These are phyloP conservation scores for Craseonycteris thonglongyai DNA, from an alignment of 2,113 vertebrate genomes.

Conservation along the genomic window DNA sequence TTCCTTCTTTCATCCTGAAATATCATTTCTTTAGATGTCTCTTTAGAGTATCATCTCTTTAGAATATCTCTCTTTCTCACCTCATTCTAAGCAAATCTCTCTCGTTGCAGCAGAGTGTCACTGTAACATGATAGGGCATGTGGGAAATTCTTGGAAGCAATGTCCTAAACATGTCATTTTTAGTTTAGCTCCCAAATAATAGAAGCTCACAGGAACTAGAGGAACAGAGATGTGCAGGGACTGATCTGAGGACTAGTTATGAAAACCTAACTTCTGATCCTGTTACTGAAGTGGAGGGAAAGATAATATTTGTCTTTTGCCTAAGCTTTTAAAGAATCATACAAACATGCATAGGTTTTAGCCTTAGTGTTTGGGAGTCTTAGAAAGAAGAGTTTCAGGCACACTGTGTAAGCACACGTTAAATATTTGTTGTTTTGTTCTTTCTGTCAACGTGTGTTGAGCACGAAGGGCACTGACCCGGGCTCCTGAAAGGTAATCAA, in stretches of 20 bases:
- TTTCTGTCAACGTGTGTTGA: background rate
- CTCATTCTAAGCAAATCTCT: slow-evolving; percentile 26
- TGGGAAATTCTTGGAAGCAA: slow-evolving; percentile 36
- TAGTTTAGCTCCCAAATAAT: slow-evolving; percentile 8
- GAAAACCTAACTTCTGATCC: slow-evolving; percentile 44
- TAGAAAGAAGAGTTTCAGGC: background rate
- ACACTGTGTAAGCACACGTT: background rate
- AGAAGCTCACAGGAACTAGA: background rate
- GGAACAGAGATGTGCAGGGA: slow-evolving; percentile 10
- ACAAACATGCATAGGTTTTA: background rate
- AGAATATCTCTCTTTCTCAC: slow-evolving; percentile 29
- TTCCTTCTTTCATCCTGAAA: slow-evolving; percentile 32
- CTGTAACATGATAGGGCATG: slow-evolving; percentile 2
- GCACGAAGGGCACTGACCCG: background rate
- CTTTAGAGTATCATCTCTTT: slow-evolving; percentile 43
- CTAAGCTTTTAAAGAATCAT: slow-evolving; percentile 32
- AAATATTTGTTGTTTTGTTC: background rate
- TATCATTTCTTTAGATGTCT: slow-evolving; percentile 38
- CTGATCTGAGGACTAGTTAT: background rate
- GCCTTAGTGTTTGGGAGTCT: background rate
- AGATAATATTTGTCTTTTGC: slow-evolving; percentile 18
- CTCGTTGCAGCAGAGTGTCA: background rate
- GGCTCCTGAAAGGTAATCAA: background rate
- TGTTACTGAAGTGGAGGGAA: background rate
- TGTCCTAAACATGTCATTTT: slow-evolving; percentile 50